Evolutionary conservation across 1,140 invertebrate genomes (phyloP), one percentile per base, ranked within the genome.

Genomic region (Heliconius melpomene): DNA sequence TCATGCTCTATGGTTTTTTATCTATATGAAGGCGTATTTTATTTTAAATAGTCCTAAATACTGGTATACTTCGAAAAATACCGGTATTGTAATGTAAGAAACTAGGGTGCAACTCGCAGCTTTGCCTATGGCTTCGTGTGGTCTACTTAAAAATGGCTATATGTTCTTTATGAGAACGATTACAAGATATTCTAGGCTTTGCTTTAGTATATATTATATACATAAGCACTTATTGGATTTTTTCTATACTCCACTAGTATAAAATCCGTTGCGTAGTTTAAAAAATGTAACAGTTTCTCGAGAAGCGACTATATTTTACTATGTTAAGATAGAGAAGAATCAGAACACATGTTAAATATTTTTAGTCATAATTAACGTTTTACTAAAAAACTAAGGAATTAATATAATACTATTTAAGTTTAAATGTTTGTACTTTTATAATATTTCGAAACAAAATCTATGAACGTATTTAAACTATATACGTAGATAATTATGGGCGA

Each of bases 401-500:
- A 57, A 8, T 23, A 23, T n/a, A 57, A 57, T 57, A 57, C 16
- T 6, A 52, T 8, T 57, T 57, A 54, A 54, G 16, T 54, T n/a
- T 54, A 54, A 7, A n/a, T 23, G 7, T 8, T 57, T 7, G 54
- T 20, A 57, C 23, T 23, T 57, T 57, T 3, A 57, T 57, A 8
- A 3, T 46, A 46, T 46, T 46, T 23, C 2, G 9, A 57, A 57
- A 57, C 8, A 57, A 7, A 8, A 54, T 54, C 2, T n/a, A 54
- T n/a, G 18, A 54, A 54, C 52, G 7, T 54, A 46, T 52, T 57
- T 57, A 57, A 57, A 57, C 2, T n/a, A n/a, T 23, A 66, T 26
- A 72, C 76, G 57, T 81, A 57, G n/a, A 40, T 66, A 78, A 78
- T 71, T 77, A 78, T 72, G 72, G 70, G 74, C 72, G 32, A 74